Conservation (phyloP, 2,797 vertebrate species). For the Phylloscopus collybita region DNA sequence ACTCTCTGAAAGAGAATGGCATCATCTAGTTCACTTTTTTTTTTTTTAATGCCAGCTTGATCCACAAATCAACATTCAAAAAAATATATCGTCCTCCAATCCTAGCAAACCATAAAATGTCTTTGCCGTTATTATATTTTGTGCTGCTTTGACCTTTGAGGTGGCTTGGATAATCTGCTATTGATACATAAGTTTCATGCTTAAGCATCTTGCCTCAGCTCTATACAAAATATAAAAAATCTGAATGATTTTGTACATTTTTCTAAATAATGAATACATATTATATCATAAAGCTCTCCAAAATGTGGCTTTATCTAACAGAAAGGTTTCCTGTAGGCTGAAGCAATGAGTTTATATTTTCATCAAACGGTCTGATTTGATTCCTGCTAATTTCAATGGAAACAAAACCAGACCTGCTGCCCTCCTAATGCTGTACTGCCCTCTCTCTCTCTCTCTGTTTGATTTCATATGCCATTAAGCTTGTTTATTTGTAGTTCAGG, state of each 20-base stretch:
- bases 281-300: neutral
- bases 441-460: neutral
- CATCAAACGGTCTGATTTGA: neutral
- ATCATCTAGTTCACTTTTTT: neutral
- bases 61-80: neutral
- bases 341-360: neutral
- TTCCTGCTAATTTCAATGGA: neutral
- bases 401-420: neutral
- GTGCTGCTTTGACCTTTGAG: neutral
- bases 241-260: neutral
- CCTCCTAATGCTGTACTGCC: rapidly evolving
- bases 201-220: neutral
- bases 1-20: neutral
- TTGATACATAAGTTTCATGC: neutral
- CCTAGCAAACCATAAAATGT: neutral
- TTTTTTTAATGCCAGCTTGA: neutral
- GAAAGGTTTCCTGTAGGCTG: neutral
- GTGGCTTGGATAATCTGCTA: neutral
- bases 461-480: neutral
- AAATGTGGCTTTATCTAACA: neutral
- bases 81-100: neutral
- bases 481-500: neutral
- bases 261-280: neutral
- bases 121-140: neutral
- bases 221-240: neutral